These are phyloP conservation scores for Furcula furcula DNA, from an alignment of 2,888 invertebrate genomes.

Conservation along the genomic window DNA sequence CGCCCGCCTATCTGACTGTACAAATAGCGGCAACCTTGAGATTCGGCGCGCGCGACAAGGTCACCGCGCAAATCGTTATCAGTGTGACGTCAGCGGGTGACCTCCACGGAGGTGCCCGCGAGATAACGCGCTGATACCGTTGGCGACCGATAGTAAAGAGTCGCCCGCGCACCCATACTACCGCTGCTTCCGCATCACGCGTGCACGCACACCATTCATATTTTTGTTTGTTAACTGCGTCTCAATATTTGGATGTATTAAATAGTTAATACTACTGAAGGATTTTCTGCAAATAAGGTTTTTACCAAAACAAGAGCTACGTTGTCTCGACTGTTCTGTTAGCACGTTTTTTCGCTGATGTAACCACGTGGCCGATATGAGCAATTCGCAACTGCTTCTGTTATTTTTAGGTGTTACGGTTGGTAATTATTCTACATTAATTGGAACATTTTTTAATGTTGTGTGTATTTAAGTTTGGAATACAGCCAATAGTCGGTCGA, in stretches of 20 bases:
- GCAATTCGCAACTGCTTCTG: not conserved
- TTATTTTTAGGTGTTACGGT: not conserved
- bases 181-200: conserved; percentile 21
- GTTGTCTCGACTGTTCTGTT: not conserved
- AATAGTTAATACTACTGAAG: not conserved
- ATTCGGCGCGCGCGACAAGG: conserved; percentile 79
- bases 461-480: conserved; percentile 50
- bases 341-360: not conserved
- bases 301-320: not conserved
- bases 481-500: conserved; percentile 56
- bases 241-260: too few relatives aligned
- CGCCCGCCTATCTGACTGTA: conserved; percentile 68
- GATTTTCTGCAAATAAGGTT: not conserved
- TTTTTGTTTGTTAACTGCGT: too few relatives aligned
- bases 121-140: conserved; percentile 66
- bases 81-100: conserved; percentile 76
- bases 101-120: conserved; percentile 76
- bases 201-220: conserved; percentile 19
- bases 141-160: conserved; percentile 67
- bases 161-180: conserved; percentile 36
- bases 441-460: conserved; percentile 10
- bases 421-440: not conserved
- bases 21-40: conserved; percentile 79
- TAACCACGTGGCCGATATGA: not conserved
- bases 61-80: conserved; percentile 81